Evolutionary conservation across 2,113 vertebrate genomes (phyloP).

Genomic region (Callorhinus ursinus): DNA sequence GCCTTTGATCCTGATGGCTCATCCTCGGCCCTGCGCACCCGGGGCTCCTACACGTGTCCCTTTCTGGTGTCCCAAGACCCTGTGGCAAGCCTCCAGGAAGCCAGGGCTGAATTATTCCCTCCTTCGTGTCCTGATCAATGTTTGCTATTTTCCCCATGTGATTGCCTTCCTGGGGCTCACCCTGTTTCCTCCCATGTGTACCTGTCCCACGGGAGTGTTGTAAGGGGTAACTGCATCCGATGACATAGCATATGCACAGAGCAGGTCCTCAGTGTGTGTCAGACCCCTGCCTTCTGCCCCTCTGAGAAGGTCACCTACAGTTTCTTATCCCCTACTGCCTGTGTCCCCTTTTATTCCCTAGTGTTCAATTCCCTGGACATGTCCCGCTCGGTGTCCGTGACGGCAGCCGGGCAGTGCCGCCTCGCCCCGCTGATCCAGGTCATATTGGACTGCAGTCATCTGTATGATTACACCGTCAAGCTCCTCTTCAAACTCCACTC

Average conservation of each 20-base stretch:
- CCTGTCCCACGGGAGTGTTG: rapidly evolving
- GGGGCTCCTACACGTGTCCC: not conserved
- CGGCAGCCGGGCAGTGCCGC: constrained; percentile 96
- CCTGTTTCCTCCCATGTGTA: not conserved
- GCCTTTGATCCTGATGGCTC: not conserved
- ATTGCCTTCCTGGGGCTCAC: not conserved
- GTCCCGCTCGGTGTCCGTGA: constrained; percentile 97
- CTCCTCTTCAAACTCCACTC: constrained; percentile 99
- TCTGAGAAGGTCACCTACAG: not conserved
- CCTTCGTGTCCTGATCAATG: not conserved
- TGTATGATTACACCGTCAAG: constrained; percentile 98
- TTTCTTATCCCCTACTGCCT: not conserved
- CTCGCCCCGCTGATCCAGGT: constrained; percentile 97
- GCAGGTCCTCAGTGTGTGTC: rapidly evolving
- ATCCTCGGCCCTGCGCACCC: not conserved
- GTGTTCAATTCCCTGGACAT: constrained; percentile 98
- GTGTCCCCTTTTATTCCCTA: constrained; percentile 63
- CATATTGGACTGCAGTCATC: constrained; percentile 96
- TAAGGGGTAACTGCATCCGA: not conserved
- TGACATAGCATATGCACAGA: rapidly evolving
- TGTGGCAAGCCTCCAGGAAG: not conserved
- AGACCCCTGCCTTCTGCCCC: not conserved
- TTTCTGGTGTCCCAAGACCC: not conserved
- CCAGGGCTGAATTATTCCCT: not conserved
- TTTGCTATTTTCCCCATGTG: not conserved